Percentiles rank a stretch among this genome's conserved stretches.
phyloP scores from a whole-genome alignment of 2,113 vertebrate genomes.

The Microcebus griseorufus region DNA sequence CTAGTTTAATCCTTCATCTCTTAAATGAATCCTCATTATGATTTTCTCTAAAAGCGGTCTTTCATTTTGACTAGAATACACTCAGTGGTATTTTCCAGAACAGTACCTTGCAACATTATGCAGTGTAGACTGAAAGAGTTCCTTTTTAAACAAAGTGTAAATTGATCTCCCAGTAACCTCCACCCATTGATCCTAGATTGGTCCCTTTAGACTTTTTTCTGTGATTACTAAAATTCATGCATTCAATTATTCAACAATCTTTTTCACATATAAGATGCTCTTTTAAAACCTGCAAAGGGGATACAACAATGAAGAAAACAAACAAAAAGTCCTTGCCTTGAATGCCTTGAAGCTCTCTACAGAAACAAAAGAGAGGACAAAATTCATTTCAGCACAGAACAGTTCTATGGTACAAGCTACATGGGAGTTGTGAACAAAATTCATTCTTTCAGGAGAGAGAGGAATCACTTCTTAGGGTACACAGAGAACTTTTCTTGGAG shows the following conservation, averaged over 20 bases:
- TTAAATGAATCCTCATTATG: background rate
- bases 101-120: background rate
- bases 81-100: slow-evolving; percentile 13
- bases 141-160: background rate
- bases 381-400: background rate
- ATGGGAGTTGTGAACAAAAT: background rate
- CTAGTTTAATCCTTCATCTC: background rate
- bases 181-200: background rate
- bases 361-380: background rate
- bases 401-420: background rate
- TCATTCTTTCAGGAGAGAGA: background rate
- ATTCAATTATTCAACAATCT: background rate
- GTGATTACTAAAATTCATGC: background rate
- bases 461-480: background rate
- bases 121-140: background rate
- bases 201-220: background rate
- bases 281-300: background rate
- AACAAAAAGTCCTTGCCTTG: background rate
- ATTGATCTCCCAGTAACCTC: background rate
- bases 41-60: background rate
- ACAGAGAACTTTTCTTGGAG: background rate
- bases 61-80: background rate
- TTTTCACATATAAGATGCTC: background rate
- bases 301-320: background rate
- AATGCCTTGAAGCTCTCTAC: background rate